phyloP scores from a whole-genome alignment of 2,888 invertebrate genomes.

The Pyrrhia umbra region DNA sequence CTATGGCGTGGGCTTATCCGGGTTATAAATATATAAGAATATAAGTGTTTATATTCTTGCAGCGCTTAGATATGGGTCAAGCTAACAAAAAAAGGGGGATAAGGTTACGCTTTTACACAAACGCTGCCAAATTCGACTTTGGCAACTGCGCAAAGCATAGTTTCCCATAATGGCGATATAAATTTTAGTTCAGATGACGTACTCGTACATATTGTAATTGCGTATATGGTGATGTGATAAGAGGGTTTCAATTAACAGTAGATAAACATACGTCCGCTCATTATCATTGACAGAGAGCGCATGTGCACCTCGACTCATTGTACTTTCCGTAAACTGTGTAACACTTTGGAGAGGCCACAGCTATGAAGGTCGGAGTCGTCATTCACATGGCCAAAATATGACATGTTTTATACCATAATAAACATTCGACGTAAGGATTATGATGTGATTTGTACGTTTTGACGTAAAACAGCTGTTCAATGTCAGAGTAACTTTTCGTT shows the following conservation, averaged over 20 bases:
- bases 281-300: conserved; percentile 43
- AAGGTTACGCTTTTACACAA: conserved; percentile 18
- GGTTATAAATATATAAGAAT: conserved; percentile 27
- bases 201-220: conserved; percentile 14
- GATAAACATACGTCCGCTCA: conserved; percentile 48
- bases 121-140: conserved; percentile 38
- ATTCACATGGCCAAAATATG: conserved; percentile 29
- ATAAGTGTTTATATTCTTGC: conserved; percentile 14
- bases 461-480: conserved; percentile 13
- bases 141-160: conserved; percentile 20
- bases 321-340: conserved; percentile 18
- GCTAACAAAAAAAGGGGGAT: conserved; percentile 9
- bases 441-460: conserved; percentile 11
- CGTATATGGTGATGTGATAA: conserved; percentile 23
- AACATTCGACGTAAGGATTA: conserved; percentile 21
- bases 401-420: conserved; percentile 30
- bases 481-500: neutral
- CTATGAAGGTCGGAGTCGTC: conserved; percentile 26
- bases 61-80: conserved; percentile 20
- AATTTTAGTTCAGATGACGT: conserved; percentile 30
- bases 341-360: conserved; percentile 16
- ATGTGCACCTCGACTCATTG: conserved; percentile 35
- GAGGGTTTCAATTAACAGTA: conserved; percentile 51
- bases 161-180: conserved; percentile 13
- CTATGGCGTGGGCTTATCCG: conserved; percentile 30